A percentile compares a stretch with the other conserved stretches of the same genome.
phyloP scores from a whole-genome alignment of 2,113 vertebrate species.

The Peromyscus californicus region DNA sequence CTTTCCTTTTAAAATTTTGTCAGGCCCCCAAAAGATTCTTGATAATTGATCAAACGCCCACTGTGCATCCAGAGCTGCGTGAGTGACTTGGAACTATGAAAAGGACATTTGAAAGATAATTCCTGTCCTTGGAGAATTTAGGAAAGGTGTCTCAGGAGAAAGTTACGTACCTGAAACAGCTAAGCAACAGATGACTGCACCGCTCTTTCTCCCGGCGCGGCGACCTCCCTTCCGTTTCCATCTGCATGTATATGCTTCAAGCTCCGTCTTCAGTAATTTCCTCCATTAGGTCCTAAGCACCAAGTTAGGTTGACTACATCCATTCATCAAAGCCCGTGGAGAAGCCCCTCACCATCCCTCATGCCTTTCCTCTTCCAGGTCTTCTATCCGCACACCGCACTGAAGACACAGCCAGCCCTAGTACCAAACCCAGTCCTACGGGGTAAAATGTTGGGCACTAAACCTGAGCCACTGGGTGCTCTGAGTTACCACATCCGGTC shows the following conservation, averaged over 20 bases:
- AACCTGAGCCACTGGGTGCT: constrained; percentile 24
- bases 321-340: neutral
- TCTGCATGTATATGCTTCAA: neutral
- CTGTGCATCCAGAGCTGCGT: constrained; percentile 41
- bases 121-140: constrained; percentile 59
- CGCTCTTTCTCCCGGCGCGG: neutral
- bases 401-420: constrained; percentile 31
- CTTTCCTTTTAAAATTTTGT: neutral
- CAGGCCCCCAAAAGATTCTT: constrained; percentile 12
- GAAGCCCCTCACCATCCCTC: neutral
- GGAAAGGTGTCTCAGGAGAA: constrained; percentile 35
- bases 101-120: constrained; percentile 62
- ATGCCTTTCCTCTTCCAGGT: neutral
- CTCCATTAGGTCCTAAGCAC: neutral
- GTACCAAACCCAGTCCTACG: neutral
- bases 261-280: constrained; percentile 35
- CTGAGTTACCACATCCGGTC: neutral
- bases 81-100: constrained; percentile 38
- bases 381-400: neutral
- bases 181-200: neutral
- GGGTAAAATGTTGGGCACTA: neutral
- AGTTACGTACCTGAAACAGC: neutral
- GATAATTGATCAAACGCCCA: constrained; percentile 55
- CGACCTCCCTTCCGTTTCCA: constrained; percentile 3
- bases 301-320: neutral